Evolutionary conservation across 2,888 invertebrate species (phyloP).

Genomic region (Noctua comes): DNA sequence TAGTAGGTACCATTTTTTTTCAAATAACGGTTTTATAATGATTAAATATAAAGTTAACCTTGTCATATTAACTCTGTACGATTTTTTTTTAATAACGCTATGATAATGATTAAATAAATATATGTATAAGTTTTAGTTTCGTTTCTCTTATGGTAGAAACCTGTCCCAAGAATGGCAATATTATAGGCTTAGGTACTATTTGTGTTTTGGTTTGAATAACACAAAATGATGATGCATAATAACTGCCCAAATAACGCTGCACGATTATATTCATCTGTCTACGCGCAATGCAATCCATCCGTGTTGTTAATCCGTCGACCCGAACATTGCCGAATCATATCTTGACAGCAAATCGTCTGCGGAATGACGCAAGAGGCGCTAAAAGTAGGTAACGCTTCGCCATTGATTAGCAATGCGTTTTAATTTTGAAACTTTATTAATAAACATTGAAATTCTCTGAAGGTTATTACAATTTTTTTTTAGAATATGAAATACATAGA

Average conservation of each 20-base stretch:
- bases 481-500: neutral
- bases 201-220: neutral
- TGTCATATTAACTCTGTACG: neutral
- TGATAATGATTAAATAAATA: neutral
- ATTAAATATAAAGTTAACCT: conserved; percentile 10
- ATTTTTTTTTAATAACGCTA: neutral
- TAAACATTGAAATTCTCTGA: conserved; percentile 42
- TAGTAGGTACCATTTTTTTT: neutral
- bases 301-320: conserved; percentile 8
- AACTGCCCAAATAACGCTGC: conserved; percentile 15
- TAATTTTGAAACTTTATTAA: conserved; percentile 58
- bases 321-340: conserved; percentile 37
- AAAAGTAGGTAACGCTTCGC: conserved; percentile 55
- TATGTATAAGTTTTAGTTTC: neutral
- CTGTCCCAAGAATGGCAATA: neutral
- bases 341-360: conserved; percentile 32
- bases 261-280: conserved; percentile 34
- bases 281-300: conserved; percentile 48
- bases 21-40: neutral
- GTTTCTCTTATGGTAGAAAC: neutral
- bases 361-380: conserved; percentile 58
- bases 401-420: conserved; percentile 55
- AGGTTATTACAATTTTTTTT: neutral
- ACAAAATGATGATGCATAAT: conserved; percentile 14
- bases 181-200: neutral